These are phyloP conservation scores for Agrotis ipsilon DNA, from an alignment of 2,888 invertebrate genomes.

Conservation along the genomic window DNA sequence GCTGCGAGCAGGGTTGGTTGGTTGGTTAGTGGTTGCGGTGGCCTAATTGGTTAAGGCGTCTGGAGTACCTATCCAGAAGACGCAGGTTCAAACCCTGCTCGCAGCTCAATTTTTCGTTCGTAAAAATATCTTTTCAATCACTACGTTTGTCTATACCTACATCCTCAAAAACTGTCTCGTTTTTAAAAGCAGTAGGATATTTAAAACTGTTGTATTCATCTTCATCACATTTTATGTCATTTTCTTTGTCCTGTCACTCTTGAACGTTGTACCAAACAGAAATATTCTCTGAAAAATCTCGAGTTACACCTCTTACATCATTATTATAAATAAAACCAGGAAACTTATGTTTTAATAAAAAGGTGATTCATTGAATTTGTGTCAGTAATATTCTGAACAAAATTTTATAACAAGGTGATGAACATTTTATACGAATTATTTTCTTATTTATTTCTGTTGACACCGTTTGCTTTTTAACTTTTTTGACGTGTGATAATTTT, in stretches of 20 bases:
- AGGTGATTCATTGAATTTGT: slow-evolving; percentile 52
- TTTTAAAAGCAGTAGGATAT: not conserved
- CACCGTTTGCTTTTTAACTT: not conserved
- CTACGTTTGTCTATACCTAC: too few relatives aligned
- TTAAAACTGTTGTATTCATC: not conserved
- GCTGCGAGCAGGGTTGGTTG: too few relatives aligned
- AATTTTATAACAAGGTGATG: slow-evolving; percentile 5
- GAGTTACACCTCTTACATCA: slow-evolving; percentile 49
- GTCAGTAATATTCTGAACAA: slow-evolving; percentile 28
- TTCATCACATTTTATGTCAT: not conserved
- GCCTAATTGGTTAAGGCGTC: too few relatives aligned
- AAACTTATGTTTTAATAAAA: slow-evolving; percentile 43
- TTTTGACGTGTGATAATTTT: too few relatives aligned
- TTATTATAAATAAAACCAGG: slow-evolving; percentile 53
- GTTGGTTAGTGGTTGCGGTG: too few relatives aligned
- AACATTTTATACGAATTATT: slow-evolving; percentile 8
- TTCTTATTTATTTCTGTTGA: not conserved
- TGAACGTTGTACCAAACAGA: slow-evolving; percentile 12
- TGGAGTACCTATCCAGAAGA: too few relatives aligned
- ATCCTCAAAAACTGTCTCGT: too few relatives aligned
- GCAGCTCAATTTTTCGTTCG: too few relatives aligned
- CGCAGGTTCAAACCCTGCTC: too few relatives aligned
- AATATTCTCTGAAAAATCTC: slow-evolving; percentile 44
- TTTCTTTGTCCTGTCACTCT: slow-evolving; percentile 28
- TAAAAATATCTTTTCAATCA: too few relatives aligned